These are phyloP conservation scores for Scaptomyza graminum DNA, from an alignment of 1,140 invertebrate species.

Conservation along the genomic window DNA sequence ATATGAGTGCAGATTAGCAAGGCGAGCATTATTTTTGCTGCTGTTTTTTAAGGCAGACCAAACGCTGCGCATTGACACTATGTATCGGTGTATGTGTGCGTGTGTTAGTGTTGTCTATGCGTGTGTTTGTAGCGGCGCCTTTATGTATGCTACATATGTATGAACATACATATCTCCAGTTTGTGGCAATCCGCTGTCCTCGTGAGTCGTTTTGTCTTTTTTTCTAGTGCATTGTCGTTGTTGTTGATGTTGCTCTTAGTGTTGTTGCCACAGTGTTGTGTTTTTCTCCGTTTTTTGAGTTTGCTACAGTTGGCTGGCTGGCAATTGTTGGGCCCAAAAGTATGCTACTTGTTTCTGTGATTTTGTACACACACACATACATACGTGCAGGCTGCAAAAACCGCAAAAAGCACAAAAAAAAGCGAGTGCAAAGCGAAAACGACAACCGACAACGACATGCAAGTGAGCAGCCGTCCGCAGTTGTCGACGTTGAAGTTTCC, in stretches of 20 bases:
- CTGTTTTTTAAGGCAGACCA: constrained; percentile 30
- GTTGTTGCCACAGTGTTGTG: constrained; percentile 10
- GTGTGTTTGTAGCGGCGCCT: constrained; percentile 16
- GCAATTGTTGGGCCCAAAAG: constrained; percentile 73
- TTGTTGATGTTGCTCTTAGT: not conserved
- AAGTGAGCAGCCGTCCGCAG: constrained; percentile 55
- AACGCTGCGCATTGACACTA: constrained; percentile 31
- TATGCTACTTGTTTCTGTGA: constrained; percentile 69
- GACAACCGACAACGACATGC: constrained; percentile 43
- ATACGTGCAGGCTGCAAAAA: constrained; percentile 51
- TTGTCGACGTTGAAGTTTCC: constrained; percentile 41
- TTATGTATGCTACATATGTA: constrained; percentile 8
- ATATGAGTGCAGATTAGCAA: constrained; percentile 27
- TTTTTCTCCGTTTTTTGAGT: constrained; percentile 43
- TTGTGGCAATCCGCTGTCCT: constrained; percentile 38
- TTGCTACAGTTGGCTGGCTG: constrained; percentile 53
- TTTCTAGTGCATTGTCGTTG: constrained; percentile 10
- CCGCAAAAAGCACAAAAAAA: constrained; percentile 60
- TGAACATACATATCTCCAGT: constrained; percentile 18
- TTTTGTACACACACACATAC: constrained; percentile 41
- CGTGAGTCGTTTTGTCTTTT: constrained; percentile 37
- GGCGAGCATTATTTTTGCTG: constrained; percentile 32
- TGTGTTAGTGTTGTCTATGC: constrained; percentile 1
- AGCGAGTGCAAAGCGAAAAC: constrained; percentile 21
- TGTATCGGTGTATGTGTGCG: not conserved